Evolutionary conservation across 2,888 invertebrate genomes (phyloP), one percentile per base, ranked within the genome.

Genomic region (Drosophila prostipennis): DNA sequence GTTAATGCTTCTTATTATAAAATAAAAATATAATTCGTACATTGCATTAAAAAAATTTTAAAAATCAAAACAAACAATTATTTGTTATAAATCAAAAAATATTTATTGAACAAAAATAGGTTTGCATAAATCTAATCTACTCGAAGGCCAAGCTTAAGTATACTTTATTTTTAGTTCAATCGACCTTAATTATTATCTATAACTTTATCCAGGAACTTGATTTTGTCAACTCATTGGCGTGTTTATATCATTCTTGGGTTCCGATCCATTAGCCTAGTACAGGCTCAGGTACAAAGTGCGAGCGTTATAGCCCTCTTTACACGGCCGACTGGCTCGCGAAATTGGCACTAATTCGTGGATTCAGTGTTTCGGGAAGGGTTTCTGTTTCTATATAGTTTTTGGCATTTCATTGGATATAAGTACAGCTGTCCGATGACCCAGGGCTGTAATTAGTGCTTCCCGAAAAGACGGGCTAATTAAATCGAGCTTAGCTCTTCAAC

Each of bases 261-360:
- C 61, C 61, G 61, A 63, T 49, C 48, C 60, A 60, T 60, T 69
- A 60, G 43, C 34, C 16, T 43, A 23, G 11, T 16, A 34, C 14
- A 40, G 71, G 63, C 57, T 42, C 14, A 40, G 71, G 63, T 71
- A 46, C 73, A 73, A 67, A 69, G 72, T 75, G 40, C 64, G 14
- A 40, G 37, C 19, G 60, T 32, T 58, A 34, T 40, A 46, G 60
- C 39, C 23, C 60, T 36, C 29, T 63, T 63, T 59, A 63, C 43
- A 72, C 43, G 48, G 53, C 48, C 54, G 65, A 72, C 57, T 72
- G 72, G 34, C 36, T 57, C 57, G 29, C 14, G 3, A 72, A 72
- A 72, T 72, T 49, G 48, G 40, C 53, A 32, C 48, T 57, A 57
- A 54, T 54, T 60, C 37, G 42, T n/a, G 46, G 61, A 63, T 48